Evolutionary conservation across 2,888 invertebrate species (phyloP), one percentile per base, ranked within the genome.

Genomic region (Diloba caeruleocephala): DNA sequence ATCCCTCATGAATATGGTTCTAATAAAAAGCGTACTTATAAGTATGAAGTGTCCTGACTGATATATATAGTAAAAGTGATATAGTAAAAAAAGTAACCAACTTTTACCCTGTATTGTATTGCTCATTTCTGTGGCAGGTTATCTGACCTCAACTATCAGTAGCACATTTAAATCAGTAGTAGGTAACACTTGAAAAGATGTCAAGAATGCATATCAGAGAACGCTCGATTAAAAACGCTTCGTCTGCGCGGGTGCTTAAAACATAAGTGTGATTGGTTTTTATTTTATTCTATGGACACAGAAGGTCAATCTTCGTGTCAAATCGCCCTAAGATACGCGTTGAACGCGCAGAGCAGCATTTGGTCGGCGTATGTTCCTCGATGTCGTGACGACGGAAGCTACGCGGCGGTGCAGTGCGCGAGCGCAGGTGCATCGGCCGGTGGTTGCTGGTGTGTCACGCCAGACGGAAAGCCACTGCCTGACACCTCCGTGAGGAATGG

Each of bases 391-490:
- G 98, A 98, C 82, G 98, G 98, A 10, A 96, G 95, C 1, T 98
- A 97, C 85, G 96, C 97, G 0, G 95, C 97, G 7, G 96, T 97
- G 52, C 98, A 98, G 90, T 98, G 98, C 82, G 95, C 96, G 44
- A 96, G 96, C 5, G 96, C 96, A 3, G 95, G 95, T 46, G 96
- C 96, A 4, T 95, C 95, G 48, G 96, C 95, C 49, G 96, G 97
- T 1, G 95, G 95, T 80, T 98, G 98, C 91, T 98, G 98, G 98
- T 99, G 98, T 85, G 98, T 98, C 55, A 97, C 97, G 0, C 95
- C 96, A 9, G 95, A 96, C 68, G 98, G 98, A 29, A 95, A 95
- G 69, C 98, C 97, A 0, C 94, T 98, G 43, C 95, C 96, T 7
- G 96, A 97, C 74, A 97, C 97, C 3, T 96, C 97, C 3, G 95